Evolutionary conservation across 2,888 invertebrate species (phyloP).

Genomic region (Phyllotreta striolata): DNA sequence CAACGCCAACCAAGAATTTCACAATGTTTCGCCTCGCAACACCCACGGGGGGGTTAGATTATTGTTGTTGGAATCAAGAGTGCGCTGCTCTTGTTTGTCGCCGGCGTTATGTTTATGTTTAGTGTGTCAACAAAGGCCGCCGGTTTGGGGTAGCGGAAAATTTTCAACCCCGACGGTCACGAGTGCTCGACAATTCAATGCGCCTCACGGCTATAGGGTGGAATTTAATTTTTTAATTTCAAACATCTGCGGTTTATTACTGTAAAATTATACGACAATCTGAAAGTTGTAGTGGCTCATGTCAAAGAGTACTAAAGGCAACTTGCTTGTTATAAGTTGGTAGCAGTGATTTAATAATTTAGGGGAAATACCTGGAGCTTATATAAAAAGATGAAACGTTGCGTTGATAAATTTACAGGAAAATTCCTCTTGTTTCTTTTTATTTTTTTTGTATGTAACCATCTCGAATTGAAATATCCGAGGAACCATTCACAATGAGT

Average conservation of each 20-base stretch:
- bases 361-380: too few species aligned
- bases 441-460: neutral
- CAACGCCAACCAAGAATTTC: conserved; percentile 58
- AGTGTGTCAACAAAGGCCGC: conserved; percentile 25
- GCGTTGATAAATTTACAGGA: too few species aligned
- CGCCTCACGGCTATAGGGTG: neutral
- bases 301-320: too few species aligned
- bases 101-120: conserved; percentile 25
- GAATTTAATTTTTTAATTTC: too few species aligned
- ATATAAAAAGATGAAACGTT: too few species aligned
- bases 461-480: conserved; percentile 3
- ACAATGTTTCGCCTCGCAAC: conserved; percentile 48
- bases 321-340: too few species aligned
- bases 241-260: too few species aligned
- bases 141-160: neutral
- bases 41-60: conserved; percentile 21
- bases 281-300: too few species aligned
- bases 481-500: conserved; percentile 5
- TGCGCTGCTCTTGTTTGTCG: conserved; percentile 12
- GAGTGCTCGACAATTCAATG: conserved; percentile 11
- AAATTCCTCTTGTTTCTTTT: too few species aligned
- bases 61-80: conserved; percentile 14
- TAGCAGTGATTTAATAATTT: too few species aligned
- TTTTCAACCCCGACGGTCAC: conserved; percentile 7
- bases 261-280: too few species aligned